phyloP scores from a whole-genome alignment of 1,140 invertebrate genomes.

The Hermatobates lingyangjiaoensis region DNA sequence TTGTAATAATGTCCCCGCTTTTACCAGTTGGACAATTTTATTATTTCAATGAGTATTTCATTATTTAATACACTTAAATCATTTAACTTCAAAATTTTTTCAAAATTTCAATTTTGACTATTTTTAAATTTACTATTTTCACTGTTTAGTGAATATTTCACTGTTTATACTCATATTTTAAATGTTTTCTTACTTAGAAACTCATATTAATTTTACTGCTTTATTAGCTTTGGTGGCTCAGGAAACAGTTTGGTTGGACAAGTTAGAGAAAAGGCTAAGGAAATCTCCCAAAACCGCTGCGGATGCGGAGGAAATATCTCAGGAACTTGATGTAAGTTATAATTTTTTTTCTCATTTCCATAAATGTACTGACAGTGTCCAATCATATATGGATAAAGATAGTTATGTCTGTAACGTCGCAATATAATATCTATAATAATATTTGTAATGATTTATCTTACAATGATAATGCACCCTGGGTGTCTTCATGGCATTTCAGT shows the following conservation, averaged over 20 bases:
- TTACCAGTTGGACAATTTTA: background rate
- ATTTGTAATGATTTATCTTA: no score
- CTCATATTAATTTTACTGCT: constrained; percentile 7
- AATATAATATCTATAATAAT: no score
- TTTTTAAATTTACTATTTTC: no score
- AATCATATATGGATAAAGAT: no score
- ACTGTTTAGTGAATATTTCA: background rate
- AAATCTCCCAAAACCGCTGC: constrained; percentile 47
- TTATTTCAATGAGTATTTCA: background rate
- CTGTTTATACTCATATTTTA: background rate
- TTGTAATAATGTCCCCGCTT: background rate
- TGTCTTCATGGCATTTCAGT: no score
- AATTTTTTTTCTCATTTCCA: background rate
- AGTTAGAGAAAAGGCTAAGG: constrained; percentile 56
- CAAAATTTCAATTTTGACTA: no score
- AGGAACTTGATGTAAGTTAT: constrained; percentile 60
- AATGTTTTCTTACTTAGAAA: background rate
- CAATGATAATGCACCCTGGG: no score
- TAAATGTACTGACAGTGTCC: no score
- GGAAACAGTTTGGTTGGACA: constrained; percentile 64
- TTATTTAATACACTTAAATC: no score
- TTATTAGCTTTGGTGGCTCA: constrained; percentile 44
- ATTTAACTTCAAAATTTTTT: no score
- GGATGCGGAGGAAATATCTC: constrained; percentile 87
- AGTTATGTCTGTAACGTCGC: no score